Evolutionary conservation across 2,797 vertebrate genomes (phyloP), one percentile per base, ranked within the genome.

Genomic region (Galagoides demidoff): DNA sequence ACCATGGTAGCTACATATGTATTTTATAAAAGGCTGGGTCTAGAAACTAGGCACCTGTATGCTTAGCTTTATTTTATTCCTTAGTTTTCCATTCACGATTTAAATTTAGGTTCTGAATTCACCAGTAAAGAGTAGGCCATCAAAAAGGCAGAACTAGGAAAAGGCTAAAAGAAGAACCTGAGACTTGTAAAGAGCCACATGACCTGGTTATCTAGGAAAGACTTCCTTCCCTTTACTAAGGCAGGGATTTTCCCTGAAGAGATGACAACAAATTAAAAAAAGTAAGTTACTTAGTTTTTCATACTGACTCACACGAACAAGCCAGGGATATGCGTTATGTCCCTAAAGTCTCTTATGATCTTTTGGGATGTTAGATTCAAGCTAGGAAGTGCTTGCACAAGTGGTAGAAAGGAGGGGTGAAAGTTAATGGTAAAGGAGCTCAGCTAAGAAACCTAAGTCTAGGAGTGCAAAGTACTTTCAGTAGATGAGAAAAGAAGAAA

Each of bases 81-180:
- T 45, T 61, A 89, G 86, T 71, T 95, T 96, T 39, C 16, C 61
- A 66, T 23, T 95, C 43, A 63, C 14, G 77, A 66, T 89, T 83
- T 34, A 93, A 96, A 82, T 73, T 55, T 89, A 31, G 31, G 27
- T 78, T 93, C 66, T 34, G 81, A 5, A 84, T 13, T 89, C 27
- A 13, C 77, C n/a, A 61, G 3, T 82, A 37, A 49, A 16, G 7
- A 63, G 13, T 10, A 85, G 27, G 12, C 7, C 37, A 71, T 13
- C 23, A 43, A 11, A 71, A 83, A 39, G 39, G 27, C 22, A 87
- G 23, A 76, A 52, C 25, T 63, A 6, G 70, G 5, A 19, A 88
- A 76, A 17, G 43, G 27, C 43, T 71, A 11, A 63, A 64, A 63
- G 34, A 14, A 64, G 74, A 89, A 92, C 9, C 22, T 23, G 13